These are phyloP conservation scores for Stenodema calcarata DNA, from an alignment of 2,888 invertebrate genomes.

Conservation along the genomic window DNA sequence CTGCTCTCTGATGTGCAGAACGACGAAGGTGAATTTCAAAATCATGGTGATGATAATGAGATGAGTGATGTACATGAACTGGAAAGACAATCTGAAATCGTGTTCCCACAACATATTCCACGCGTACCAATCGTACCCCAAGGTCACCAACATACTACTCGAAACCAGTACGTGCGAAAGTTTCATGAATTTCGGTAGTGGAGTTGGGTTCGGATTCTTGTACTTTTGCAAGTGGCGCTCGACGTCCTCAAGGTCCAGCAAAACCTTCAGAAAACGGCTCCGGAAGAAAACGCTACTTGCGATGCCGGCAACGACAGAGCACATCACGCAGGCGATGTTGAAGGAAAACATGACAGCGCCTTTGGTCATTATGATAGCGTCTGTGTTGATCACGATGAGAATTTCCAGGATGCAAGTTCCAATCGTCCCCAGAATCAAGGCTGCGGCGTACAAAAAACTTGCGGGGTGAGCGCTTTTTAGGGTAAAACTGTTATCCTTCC, in stretches of 20 bases:
- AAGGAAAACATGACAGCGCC: background rate
- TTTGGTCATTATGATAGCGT: background rate
- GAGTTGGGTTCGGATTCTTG: background rate
- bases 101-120: background rate
- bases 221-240: background rate
- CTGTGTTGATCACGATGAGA: background rate
- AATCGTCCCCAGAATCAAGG: background rate
- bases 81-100: background rate
- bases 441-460: background rate
- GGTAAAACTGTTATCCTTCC: background rate
- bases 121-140: background rate
- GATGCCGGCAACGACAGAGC: background rate
- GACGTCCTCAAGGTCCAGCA: background rate
- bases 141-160: background rate
- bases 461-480: background rate
- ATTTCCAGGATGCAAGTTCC: background rate
- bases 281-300: background rate
- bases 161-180: background rate
- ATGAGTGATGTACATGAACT: background rate
- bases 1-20: background rate
- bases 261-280: background rate
- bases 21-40: slow-evolving; percentile 23
- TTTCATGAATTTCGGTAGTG: background rate
- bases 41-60: background rate
- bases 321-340: background rate